Conservation (phyloP, 2,888 invertebrate genomes). For the Drosophila vallismaia region DNA sequence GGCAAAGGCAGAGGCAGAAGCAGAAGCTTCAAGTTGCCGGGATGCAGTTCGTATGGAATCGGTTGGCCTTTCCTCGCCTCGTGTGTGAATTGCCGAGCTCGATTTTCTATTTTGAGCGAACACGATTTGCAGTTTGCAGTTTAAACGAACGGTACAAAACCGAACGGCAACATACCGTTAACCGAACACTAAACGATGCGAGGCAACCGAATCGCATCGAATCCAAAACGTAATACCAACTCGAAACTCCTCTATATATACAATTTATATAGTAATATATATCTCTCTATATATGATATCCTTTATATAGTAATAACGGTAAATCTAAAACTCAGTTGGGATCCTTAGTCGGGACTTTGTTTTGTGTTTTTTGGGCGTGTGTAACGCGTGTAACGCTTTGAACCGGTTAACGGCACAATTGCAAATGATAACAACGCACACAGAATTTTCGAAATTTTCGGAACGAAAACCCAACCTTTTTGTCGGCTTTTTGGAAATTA, state of each 20-base stretch:
- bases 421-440: conserved; percentile 78
- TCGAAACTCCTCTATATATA: neutral
- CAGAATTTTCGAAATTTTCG: conserved; percentile 77
- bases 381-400: conserved; percentile 60
- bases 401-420: conserved; percentile 80
- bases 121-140: conserved; percentile 40
- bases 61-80: neutral
- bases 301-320: neutral
- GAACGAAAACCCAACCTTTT: conserved; percentile 61
- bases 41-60: conserved; percentile 40
- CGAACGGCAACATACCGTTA: neutral
- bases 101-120: conserved; percentile 27
- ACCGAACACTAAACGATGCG: conserved; percentile 5
- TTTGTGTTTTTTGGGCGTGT: conserved; percentile 28
- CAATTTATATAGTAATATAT: conserved; percentile 2
- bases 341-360: neutral
- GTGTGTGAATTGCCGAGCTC: conserved; percentile 14
- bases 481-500: conserved; percentile 2
- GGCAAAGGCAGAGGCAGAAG: neutral
- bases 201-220: conserved; percentile 10
- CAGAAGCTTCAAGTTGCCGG: neutral
- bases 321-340: too few species aligned
- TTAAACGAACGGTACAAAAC: conserved; percentile 3
- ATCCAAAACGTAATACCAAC: conserved; percentile 15
- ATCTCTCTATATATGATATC: neutral